Percentiles rank a stretch among this genome's conserved stretches.
Evolutionary conservation across 30 jellyfish, hydroid and myxozoan species (phyloP).

Genomic region (Rhopilema esculentum): DNA sequence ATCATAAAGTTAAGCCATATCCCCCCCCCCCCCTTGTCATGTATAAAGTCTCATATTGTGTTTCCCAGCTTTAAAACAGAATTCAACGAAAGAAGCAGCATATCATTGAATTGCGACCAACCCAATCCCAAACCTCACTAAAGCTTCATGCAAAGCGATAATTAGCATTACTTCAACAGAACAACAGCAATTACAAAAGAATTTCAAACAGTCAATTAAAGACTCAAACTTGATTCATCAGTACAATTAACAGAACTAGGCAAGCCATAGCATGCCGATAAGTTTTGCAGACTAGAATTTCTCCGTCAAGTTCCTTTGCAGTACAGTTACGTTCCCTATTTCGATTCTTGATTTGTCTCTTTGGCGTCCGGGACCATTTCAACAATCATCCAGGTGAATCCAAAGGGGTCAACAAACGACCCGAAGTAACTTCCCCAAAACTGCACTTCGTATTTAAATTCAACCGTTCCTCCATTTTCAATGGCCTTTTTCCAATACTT

Average conservation of each 20-base stretch:
- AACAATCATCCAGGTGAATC: conserved; percentile 41
- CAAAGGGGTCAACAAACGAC: conserved; percentile 53
- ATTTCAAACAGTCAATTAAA: background rate
- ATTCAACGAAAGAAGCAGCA: too few relatives aligned
- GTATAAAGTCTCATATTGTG: too few relatives aligned
- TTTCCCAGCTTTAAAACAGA: too few relatives aligned
- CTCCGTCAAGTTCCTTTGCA: background rate
- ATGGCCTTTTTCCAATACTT: conserved; percentile 55
- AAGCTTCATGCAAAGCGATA: background rate
- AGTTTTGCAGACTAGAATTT: background rate
- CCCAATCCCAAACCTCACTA: too few relatives aligned
- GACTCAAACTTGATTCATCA: background rate
- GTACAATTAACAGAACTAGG: background rate
- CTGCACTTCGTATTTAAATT: conserved; percentile 34
- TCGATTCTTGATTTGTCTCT: background rate
- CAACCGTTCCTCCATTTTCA: conserved; percentile 40
- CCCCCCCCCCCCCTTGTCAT: background rate
- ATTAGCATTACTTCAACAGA: background rate
- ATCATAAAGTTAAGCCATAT: too few relatives aligned
- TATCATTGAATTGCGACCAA: too few relatives aligned
- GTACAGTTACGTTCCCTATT: background rate
- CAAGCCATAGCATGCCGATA: background rate
- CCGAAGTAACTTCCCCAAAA: conserved; percentile 69
- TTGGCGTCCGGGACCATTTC: conserved; percentile 10
- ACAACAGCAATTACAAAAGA: background rate